Evolutionary conservation across 2,113 vertebrate genomes (phyloP).

Genomic region (Strix uralensis): DNA sequence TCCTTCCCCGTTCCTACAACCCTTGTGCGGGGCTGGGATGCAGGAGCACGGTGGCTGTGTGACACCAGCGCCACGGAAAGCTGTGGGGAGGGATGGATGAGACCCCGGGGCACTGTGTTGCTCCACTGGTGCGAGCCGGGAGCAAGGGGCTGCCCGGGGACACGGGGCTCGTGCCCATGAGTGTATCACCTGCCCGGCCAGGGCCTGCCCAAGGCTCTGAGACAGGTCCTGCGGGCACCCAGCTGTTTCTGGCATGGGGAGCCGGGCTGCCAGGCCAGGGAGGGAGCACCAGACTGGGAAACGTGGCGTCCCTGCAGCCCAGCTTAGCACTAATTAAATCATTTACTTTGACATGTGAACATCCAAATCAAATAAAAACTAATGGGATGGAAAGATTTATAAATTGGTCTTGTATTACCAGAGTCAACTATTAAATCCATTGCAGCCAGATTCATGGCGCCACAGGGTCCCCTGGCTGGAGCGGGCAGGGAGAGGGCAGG

Average conservation of each 20-base stretch:
- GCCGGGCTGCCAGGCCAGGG: neutral
- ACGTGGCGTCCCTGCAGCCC: neutral
- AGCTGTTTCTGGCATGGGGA: fast-evolving
- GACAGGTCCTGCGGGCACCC: neutral
- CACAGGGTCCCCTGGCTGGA: neutral
- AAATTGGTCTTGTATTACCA: neutral
- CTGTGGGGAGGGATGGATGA: neutral
- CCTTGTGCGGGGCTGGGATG: neutral
- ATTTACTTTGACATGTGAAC: slow-evolving; percentile 13
- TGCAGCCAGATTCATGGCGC: neutral
- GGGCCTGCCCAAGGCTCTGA: neutral
- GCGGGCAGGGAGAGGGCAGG: neutral
- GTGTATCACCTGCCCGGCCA: neutral
- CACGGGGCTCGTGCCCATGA: fast-evolving
- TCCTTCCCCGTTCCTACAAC: neutral
- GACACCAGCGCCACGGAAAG: neutral
- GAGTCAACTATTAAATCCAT: neutral
- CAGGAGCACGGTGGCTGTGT: neutral
- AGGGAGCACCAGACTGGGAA: neutral
- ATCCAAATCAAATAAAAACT: slow-evolving; percentile 54
- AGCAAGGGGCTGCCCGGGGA: neutral
- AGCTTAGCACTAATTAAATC: slow-evolving; percentile 32
- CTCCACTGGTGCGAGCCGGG: fast-evolving
- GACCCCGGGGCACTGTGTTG: neutral
- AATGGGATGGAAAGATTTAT: slow-evolving; percentile 47